A percentile compares a stretch with the other conserved stretches of the same genome.
phyloP scores from a whole-genome alignment of 2,888 invertebrate genomes.

The Drosophila barbarae region DNA sequence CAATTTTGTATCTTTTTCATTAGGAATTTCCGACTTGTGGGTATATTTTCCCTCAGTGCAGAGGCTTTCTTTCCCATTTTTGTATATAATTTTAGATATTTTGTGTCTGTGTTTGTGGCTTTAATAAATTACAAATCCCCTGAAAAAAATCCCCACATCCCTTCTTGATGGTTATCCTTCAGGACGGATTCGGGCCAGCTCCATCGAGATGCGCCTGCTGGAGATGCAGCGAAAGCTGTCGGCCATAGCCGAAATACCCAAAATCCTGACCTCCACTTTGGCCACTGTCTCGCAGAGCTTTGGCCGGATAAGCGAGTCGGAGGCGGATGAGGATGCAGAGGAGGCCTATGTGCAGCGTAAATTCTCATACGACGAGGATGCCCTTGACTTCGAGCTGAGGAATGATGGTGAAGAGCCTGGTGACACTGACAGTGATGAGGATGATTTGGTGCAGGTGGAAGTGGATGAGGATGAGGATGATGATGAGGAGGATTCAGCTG shows the following conservation, averaged over 20 bases:
- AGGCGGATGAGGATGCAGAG: constrained; percentile 28
- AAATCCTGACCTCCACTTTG: constrained; percentile 77
- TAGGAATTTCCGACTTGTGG: background rate
- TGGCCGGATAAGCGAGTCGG: constrained; percentile 64
- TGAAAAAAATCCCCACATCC: background rate
- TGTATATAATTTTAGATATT: constrained; percentile 48
- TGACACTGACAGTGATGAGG: constrained; percentile 41
- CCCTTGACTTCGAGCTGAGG: constrained; percentile 69
- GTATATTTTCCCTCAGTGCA: constrained; percentile 2
- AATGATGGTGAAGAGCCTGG: constrained; percentile 46
- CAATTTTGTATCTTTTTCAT: background rate
- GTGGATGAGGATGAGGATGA: constrained; percentile 14
- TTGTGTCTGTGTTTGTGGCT: constrained; percentile 32
- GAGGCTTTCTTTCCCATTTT: background rate
- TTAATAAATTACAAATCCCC: constrained; percentile 51
- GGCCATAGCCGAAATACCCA: constrained; percentile 79
- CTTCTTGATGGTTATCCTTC: constrained; percentile 8
- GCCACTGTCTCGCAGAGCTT: constrained; percentile 79
- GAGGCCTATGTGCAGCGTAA: constrained; percentile 59
- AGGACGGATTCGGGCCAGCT: constrained; percentile 59
- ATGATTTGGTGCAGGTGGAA: constrained; percentile 43
- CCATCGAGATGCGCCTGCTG: constrained; percentile 76
- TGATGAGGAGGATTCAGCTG: constrained; percentile 13
- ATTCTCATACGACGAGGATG: constrained; percentile 75
- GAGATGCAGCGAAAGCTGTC: constrained; percentile 79